phyloP scores from a whole-genome alignment of 2,888 invertebrate species.

The Apamea crenata region DNA sequence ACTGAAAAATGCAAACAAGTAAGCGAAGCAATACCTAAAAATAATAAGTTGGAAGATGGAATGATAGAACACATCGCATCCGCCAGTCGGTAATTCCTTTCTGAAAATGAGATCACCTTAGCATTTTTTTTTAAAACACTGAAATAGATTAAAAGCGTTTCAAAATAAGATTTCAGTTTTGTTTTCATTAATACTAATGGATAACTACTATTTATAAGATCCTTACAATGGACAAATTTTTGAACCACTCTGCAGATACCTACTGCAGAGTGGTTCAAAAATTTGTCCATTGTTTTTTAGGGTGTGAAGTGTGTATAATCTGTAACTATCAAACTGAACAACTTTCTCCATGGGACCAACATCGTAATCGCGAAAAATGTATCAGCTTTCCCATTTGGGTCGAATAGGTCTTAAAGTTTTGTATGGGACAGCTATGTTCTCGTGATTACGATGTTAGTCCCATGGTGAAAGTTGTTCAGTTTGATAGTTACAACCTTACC shows the following conservation, averaged over 20 bases:
- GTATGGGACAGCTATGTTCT: neutral
- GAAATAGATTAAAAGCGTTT: neutral
- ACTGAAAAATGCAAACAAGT: slow-evolving; percentile 27
- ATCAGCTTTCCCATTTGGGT: neutral
- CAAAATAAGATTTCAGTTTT: neutral
- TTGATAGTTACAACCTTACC: neutral
- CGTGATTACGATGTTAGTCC: neutral
- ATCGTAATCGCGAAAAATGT: neutral
- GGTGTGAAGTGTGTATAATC: neutral
- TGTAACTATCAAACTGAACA: neutral
- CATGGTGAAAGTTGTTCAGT: neutral
- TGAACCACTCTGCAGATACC: too few relatives aligned
- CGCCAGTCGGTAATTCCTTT: slow-evolving; percentile 15
- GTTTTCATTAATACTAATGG: neutral
- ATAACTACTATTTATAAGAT: neutral
- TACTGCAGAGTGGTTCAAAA: neutral
- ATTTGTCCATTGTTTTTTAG: neutral
- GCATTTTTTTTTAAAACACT: slow-evolving; percentile 4
- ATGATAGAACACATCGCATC: slow-evolving; percentile 50
- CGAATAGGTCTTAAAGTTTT: neutral
- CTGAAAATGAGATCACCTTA: slow-evolving; percentile 34
- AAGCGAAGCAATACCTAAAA: slow-evolving; percentile 22
- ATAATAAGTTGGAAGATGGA: slow-evolving; percentile 36
- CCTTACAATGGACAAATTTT: too few relatives aligned
- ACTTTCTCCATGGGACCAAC: neutral